Base-by-base conservation (phyloP, 1,140 invertebrate genomes). In the Ooceraea biroi region DNA sequence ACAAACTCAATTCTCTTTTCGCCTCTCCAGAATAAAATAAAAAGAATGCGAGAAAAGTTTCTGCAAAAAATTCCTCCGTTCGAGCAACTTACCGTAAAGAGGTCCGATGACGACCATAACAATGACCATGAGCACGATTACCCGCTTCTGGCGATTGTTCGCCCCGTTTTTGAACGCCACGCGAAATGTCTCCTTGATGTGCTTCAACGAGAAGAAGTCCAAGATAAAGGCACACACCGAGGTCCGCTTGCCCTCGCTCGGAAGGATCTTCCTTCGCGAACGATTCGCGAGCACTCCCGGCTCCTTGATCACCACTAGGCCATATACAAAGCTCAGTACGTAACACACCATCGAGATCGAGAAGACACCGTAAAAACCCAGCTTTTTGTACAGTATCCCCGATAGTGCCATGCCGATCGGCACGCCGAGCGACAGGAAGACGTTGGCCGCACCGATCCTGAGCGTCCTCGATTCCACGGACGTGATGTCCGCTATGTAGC, bases 401-500 rank as follows among this genome's bases (percentile, higher is more conserved):
- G 96, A 97, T 3, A 97, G 94, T 10, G 97, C 96, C 91, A 97
- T 96, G 44, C 97, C 97, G 14, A 98, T 96, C 0, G 97, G 97
- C 77, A 97, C 96, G 57, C 97, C 97, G 63, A 98, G 94, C 0
- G 97, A 97, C 88, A 97, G 96, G 89, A 97, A 97, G 7, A 97
- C 95, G 93, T 97, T 98, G 82, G 97, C 96, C 41, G 98, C 96
- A 17, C 97, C 97, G 84, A 98, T 97, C 76, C 98, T 93, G 14
- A 97, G 94, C 0, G 98, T 98, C 80, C 98, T 95, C 77, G 96
- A 97, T 91, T 97, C 96, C 69, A 97, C 95, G 7, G 96, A 96
- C 0, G 98, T 98, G 10, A 98, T 96, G 91, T 98, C 97, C 0
- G 96, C 97, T 55, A 98, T 97, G 89, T 98, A 98, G 91, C 97